phyloP scores from a whole-genome alignment of 2,888 invertebrate species.

The Pseudanteris insignis region DNA sequence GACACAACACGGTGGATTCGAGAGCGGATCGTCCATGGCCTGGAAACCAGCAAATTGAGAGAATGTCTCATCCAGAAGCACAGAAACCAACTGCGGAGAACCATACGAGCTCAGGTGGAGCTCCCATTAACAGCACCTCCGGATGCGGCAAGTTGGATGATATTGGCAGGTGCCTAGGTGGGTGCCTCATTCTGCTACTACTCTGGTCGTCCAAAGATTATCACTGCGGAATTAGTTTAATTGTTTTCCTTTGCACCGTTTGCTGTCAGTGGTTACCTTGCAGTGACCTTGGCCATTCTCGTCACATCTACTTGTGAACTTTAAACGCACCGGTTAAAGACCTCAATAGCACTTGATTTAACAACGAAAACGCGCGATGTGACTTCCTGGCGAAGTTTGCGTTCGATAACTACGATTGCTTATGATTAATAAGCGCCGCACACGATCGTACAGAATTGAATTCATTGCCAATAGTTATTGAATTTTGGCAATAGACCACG shows the following conservation, averaged over 20 bases:
- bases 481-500: too few species aligned
- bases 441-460: conserved; percentile 11
- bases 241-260: conserved; percentile 14
- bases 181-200: conserved; percentile 62
- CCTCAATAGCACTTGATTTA: conserved; percentile 9
- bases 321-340: conserved; percentile 2
- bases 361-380: conserved; percentile 8
- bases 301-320: conserved; percentile 16
- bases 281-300: conserved; percentile 3
- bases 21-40: conserved; percentile 56
- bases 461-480: too few species aligned
- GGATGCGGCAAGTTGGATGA: conserved; percentile 52
- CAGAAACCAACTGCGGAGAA: conserved; percentile 61
- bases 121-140: conserved; percentile 7
- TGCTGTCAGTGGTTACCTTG: conserved; percentile 14
- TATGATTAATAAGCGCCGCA: conserved; percentile 37
- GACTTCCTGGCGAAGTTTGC: conserved; percentile 14
- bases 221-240: conserved; percentile 25
- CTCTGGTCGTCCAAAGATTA: conserved; percentile 50
- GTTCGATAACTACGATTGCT: conserved; percentile 17
- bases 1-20: conserved; percentile 55
- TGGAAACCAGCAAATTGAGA: conserved; percentile 60
- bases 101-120: conserved; percentile 50
- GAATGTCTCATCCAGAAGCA: conserved; percentile 59
- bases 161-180: conserved; percentile 61